These are phyloP conservation scores for Ochotona curzoniae DNA, from an alignment of 2,113 vertebrate genomes.

Conservation along the genomic window DNA sequence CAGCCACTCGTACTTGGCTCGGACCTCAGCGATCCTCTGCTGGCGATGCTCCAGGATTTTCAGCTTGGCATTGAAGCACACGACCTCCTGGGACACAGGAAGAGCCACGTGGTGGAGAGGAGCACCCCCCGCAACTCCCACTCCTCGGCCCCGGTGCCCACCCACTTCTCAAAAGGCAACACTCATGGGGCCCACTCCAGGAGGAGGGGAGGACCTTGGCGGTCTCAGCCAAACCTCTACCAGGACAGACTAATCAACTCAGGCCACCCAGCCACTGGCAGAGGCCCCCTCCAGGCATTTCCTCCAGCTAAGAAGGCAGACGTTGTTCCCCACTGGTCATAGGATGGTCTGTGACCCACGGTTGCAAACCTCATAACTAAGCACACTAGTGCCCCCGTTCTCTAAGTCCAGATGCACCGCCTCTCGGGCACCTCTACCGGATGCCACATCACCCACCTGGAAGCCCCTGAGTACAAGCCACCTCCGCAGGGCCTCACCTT, in stretches of 20 bases:
- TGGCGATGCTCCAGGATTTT: conserved; percentile 96
- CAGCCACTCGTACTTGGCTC: conserved; percentile 96
- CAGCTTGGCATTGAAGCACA: conserved; percentile 93
- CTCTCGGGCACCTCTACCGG: fast-evolving
- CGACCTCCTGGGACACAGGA: conserved; percentile 86
- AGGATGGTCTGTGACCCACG: not conserved
- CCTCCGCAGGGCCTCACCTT: conserved; percentile 88
- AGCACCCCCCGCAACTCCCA: not conserved
- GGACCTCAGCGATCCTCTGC: conserved; percentile 96
- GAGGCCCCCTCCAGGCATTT: fast-evolving
- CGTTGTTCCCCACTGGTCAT: fast-evolving
- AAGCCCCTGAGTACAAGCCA: fast-evolving
- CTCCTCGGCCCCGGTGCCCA: too few species aligned
- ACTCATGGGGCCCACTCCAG: not conserved
- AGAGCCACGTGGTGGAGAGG: not conserved
- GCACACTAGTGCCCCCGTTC: not conserved
- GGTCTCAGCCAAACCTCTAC: fast-evolving
- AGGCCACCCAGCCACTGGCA: not conserved
- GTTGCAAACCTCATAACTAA: not conserved
- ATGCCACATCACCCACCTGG: fast-evolving
- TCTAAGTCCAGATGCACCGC: fast-evolving
- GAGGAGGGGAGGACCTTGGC: not conserved
- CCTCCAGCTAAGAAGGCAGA: not conserved
- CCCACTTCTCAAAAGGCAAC: too few species aligned
- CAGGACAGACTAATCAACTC: too few species aligned